These are phyloP conservation scores for Oreochromis tanganicae DNA, from an alignment of 2,113 vertebrate genomes.

Conservation along the genomic window DNA sequence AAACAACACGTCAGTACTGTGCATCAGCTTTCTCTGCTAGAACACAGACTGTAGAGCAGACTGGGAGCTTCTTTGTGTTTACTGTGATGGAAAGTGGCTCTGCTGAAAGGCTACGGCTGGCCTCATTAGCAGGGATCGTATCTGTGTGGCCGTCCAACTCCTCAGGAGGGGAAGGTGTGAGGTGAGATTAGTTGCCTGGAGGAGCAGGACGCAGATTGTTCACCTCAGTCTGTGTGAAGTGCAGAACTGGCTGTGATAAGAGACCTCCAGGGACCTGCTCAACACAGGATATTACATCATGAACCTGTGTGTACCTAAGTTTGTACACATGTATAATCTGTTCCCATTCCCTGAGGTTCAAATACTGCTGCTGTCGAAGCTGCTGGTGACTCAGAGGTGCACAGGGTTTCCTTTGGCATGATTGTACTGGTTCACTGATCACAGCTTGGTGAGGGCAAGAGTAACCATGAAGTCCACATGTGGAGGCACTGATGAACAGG, in stretches of 20 bases:
- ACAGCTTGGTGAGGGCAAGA: neutral
- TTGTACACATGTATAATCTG: neutral
- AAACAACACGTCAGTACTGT: neutral
- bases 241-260: conserved; percentile 24
- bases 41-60: neutral
- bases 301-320: neutral
- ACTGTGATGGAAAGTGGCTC: neutral
- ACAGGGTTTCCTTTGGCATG: neutral
- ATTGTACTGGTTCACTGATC: neutral
- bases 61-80: neutral
- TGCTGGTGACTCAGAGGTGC: neutral
- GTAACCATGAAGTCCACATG: neutral
- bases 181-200: neutral
- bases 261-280: conserved; percentile 16
- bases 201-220: neutral
- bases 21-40: neutral
- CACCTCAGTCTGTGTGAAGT: neutral
- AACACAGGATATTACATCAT: neutral
- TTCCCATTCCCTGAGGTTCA: neutral
- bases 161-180: neutral
- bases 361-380: neutral
- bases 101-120: neutral
- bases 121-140: neutral
- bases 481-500: neutral
- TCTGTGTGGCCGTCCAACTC: neutral